Conservation (phyloP, 2,888 invertebrate species). For the Autographa gamma region DNA sequence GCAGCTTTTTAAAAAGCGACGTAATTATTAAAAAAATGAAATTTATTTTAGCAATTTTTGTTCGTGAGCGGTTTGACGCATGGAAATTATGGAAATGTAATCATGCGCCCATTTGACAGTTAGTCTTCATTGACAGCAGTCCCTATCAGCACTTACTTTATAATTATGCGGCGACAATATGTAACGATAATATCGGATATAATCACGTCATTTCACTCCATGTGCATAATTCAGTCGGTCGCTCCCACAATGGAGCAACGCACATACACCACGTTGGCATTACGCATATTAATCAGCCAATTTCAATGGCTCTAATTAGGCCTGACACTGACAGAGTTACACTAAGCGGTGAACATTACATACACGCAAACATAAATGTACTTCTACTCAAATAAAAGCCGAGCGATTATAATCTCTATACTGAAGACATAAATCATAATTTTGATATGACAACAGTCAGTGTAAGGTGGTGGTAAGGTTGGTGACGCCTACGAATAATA, state of each 20-base stretch:
- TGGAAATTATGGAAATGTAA: not conserved
- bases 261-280: slow-evolving; percentile 74
- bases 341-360: slow-evolving; percentile 76
- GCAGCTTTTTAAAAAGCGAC: too few relatives aligned
- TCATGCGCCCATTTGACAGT: not conserved
- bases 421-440: slow-evolving; percentile 31
- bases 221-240: slow-evolving; percentile 76
- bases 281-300: slow-evolving; percentile 87
- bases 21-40: too few relatives aligned
- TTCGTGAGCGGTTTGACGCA: too few relatives aligned
- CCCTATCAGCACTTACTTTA: slow-evolving; percentile 40
- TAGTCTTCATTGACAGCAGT: not conserved
- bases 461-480: slow-evolving; percentile 46
- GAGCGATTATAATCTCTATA: slow-evolving; percentile 48
- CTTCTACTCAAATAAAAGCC: slow-evolving; percentile 43
- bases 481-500: slow-evolving; percentile 64
- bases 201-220: slow-evolving; percentile 76
- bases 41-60: not conserved
- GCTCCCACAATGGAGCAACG: slow-evolving; percentile 80
- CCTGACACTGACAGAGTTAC: slow-evolving; percentile 85
- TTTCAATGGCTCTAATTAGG: slow-evolving; percentile 86
- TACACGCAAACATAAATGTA: slow-evolving; percentile 54
- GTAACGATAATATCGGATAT: slow-evolving; percentile 72
- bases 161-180: slow-evolving; percentile 59
- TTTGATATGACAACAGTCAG: slow-evolving; percentile 15